Percentiles rank a stretch among this genome's conserved stretches.
Evolutionary conservation across 2,797 vertebrate species (phyloP).

Genomic region (Ctenopoma multispine): DNA sequence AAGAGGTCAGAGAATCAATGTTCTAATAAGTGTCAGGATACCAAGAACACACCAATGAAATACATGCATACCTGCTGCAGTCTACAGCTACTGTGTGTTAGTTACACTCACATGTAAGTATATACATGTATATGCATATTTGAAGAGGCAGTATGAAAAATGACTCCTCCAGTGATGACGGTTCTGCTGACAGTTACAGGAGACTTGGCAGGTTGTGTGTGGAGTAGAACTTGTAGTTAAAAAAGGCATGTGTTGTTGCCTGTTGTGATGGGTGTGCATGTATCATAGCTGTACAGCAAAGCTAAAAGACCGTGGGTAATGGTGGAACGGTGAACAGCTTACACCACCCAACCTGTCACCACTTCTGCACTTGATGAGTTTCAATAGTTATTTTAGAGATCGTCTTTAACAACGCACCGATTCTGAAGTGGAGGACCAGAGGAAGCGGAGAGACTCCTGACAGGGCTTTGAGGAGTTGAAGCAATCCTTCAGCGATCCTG

Average conservation of each 20-base stretch:
- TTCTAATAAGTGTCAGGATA: slow-evolving; percentile 26
- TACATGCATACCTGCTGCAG: background rate
- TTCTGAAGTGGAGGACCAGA: slow-evolving; percentile 33
- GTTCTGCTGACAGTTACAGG: slow-evolving; percentile 47
- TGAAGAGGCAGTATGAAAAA: slow-evolving; percentile 2
- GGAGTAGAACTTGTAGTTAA: slow-evolving; percentile 17
- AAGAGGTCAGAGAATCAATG: slow-evolving; percentile 35
- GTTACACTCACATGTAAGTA: background rate
- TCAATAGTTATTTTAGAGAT: slow-evolving; percentile 40
- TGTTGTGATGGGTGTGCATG: slow-evolving; percentile 41
- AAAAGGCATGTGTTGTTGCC: slow-evolving; percentile 22
- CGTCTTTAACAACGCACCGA: slow-evolving; percentile 35
- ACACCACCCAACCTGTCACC: slow-evolving; percentile 2
- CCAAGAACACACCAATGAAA: slow-evolving; percentile 47
- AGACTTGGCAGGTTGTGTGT: slow-evolving; percentile 22
- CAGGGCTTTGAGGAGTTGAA: slow-evolving; percentile 14
- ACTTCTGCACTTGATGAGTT: slow-evolving; percentile 7
- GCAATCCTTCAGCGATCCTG: slow-evolving; percentile 22
- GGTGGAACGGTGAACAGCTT: slow-evolving; percentile 32
- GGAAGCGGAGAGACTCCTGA: slow-evolving; percentile 31
- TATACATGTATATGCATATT: too few relatives aligned
- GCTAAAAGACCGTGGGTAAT: slow-evolving; percentile 35
- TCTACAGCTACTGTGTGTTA: background rate
- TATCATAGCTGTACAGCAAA: slow-evolving; percentile 58
- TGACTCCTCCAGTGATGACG: slow-evolving; percentile 18